These are phyloP conservation scores for Hydrolagus colliei DNA, from an alignment of 2,797 vertebrate species.

Conservation along the genomic window DNA sequence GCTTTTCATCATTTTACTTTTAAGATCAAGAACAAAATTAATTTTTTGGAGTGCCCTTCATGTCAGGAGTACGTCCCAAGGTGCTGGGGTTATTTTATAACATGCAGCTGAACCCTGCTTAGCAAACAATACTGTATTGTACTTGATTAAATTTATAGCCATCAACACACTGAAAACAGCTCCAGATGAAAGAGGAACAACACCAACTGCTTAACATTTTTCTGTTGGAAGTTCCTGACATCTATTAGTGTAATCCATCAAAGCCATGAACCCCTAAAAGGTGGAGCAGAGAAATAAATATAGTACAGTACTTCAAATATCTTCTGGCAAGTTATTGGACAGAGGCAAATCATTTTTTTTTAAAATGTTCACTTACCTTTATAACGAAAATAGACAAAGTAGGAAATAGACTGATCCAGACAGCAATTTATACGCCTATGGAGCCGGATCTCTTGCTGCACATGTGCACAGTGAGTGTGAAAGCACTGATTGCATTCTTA, in stretches of 20 bases:
- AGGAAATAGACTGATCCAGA: too few relatives aligned
- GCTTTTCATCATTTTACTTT: background rate
- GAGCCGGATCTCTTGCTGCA: too few relatives aligned
- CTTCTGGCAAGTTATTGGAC: background rate
- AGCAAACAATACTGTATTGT: background rate
- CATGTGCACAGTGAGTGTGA: too few relatives aligned
- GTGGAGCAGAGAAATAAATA: background rate
- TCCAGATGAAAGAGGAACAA: background rate
- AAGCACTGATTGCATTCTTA: too few relatives aligned
- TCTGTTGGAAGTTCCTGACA: background rate
- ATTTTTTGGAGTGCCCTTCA: too few relatives aligned
- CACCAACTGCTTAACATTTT: background rate
- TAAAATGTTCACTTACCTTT: background rate
- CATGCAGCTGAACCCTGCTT: background rate
- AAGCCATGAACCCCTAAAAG: too few relatives aligned
- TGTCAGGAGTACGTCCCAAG: too few relatives aligned
- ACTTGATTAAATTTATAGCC: background rate
- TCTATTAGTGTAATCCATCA: background rate
- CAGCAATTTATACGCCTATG: too few relatives aligned
- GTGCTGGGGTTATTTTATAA: background rate
- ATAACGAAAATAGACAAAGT: too few relatives aligned
- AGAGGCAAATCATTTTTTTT: background rate
- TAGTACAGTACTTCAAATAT: background rate
- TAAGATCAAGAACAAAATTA: background rate
- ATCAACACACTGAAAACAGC: background rate